These are phyloP conservation scores for Theonella swinhoei DNA, from an alignment of 37 sponge, comb jelly and placozoan genomes.

Conservation along the genomic window DNA sequence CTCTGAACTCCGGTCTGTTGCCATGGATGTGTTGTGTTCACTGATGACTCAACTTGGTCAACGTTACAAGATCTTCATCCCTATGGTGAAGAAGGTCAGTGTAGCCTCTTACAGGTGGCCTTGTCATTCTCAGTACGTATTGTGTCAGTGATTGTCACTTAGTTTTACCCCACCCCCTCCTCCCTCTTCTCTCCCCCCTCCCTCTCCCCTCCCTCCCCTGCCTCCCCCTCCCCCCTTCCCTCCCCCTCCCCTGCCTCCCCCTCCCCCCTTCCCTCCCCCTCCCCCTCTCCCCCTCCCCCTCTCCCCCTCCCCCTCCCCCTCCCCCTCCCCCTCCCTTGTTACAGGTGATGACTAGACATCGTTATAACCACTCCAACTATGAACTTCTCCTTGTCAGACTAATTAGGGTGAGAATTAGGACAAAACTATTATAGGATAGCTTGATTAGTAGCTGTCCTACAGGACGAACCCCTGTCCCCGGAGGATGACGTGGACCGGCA, in stretches of 20 bases:
- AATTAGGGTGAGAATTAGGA: slow-evolving; percentile 29
- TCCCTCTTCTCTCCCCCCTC: too few relatives aligned
- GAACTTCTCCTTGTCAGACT: slow-evolving; percentile 53
- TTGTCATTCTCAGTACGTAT: background rate
- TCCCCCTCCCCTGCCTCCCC: too few relatives aligned
- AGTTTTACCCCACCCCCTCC: too few relatives aligned
- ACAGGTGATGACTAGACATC: slow-evolving; percentile 64
- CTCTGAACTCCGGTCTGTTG: slow-evolving; percentile 76
- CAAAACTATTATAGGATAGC: background rate
- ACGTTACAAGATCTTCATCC: slow-evolving; percentile 86
- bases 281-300: too few relatives aligned
- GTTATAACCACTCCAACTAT: slow-evolving; percentile 42
- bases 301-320: too few relatives aligned
- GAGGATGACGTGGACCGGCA: slow-evolving; percentile 74
- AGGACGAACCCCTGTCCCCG: slow-evolving; percentile 73
- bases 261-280: too few relatives aligned
- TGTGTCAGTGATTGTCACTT: background rate
- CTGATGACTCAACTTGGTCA: slow-evolving; percentile 79
- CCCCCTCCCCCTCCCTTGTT: too few relatives aligned
- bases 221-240: too few relatives aligned
- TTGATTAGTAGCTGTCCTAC: background rate
- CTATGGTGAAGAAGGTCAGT: slow-evolving; percentile 83
- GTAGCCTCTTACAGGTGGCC: too few relatives aligned
- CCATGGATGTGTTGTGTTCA: slow-evolving; percentile 79
- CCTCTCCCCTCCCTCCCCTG: too few relatives aligned